phyloP scores from a whole-genome alignment of 2,888 invertebrate genomes.

The Lasioglossum figueresi region DNA sequence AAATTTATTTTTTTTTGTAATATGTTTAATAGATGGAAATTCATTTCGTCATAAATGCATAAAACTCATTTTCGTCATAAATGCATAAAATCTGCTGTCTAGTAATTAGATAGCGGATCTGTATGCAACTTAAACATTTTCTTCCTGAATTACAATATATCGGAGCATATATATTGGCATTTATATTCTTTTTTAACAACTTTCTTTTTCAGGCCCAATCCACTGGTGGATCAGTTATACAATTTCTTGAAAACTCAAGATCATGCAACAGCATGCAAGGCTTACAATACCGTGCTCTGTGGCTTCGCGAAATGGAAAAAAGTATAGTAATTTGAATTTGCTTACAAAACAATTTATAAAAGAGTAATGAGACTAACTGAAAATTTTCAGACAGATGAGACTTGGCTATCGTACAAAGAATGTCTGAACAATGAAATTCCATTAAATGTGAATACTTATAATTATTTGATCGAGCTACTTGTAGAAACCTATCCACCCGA shows the following conservation, averaged over 20 bases:
- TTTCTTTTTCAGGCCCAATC: conserved; percentile 56
- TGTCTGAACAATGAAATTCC: conserved; percentile 87
- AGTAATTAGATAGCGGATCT: too few species aligned
- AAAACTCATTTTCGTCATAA: too few species aligned
- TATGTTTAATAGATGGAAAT: too few species aligned
- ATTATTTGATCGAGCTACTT: conserved; percentile 86
- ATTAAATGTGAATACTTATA: conserved; percentile 89
- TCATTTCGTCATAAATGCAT: too few species aligned
- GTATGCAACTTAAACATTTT: too few species aligned
- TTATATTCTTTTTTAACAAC: conserved; percentile 11
- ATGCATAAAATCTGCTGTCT: too few species aligned
- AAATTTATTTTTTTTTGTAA: too few species aligned
- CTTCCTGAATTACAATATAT: neutral
- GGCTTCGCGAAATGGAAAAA: conserved; percentile 92
- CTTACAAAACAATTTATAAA: neutral
- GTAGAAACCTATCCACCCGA: accelerated
- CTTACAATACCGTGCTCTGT: conserved; percentile 92
- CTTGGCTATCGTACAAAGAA: conserved; percentile 88
- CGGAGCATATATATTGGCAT: too few species aligned
- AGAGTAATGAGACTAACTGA: neutral
- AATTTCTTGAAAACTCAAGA: conserved; percentile 86
- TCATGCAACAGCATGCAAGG: conserved; percentile 86
- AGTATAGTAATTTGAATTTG: conserved; percentile 77
- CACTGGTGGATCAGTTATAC: conserved; percentile 90
- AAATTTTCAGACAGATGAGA: conserved; percentile 86